A percentile compares a stretch with the other conserved stretches of the same genome.
Evolutionary conservation across 2,113 vertebrate species (phyloP).

Genomic region (Alces alces): DNA sequence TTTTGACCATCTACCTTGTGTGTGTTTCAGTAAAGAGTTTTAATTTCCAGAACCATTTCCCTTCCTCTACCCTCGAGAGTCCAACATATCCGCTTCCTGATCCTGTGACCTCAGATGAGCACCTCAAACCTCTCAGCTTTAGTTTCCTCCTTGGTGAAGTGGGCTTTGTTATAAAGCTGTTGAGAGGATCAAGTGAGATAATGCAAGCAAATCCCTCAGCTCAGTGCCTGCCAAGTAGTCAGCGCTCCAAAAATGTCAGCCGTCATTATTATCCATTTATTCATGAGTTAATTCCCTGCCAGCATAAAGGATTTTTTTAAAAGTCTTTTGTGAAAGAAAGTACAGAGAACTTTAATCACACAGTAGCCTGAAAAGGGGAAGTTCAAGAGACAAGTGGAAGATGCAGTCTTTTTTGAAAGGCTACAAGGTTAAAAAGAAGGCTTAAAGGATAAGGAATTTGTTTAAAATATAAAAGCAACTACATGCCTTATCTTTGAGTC

Average conservation of each 20-base stretch:
- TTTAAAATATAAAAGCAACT: not conserved
- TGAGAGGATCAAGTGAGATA: conserved; percentile 60
- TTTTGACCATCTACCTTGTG: not conserved
- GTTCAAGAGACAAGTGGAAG: not conserved
- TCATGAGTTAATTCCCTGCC: conserved; percentile 70
- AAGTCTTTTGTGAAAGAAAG: conserved; percentile 56
- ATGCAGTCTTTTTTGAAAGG: not conserved
- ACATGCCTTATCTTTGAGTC: not conserved
- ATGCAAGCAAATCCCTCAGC: conserved; percentile 62
- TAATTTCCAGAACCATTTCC: not conserved
- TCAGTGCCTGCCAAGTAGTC: conserved; percentile 58
- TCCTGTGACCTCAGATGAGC: not conserved
- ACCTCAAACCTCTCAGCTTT: not conserved
- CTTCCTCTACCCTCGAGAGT: not conserved
- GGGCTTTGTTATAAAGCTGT: conserved; percentile 48
- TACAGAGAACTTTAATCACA: conserved; percentile 52
- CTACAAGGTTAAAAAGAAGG: not conserved
- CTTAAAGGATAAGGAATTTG: rapidly evolving
- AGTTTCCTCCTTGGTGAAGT: not conserved
- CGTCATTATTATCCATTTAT: conserved; percentile 73
- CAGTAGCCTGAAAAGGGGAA: not conserved
- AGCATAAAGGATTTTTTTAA: conserved; percentile 48
- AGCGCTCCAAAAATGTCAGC: conserved; percentile 67
- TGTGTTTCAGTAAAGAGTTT: not conserved
- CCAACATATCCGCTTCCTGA: not conserved